These are phyloP conservation scores for Liopterus haemorrhoidalis DNA, from an alignment of 2,888 invertebrate species.

Conservation along the genomic window DNA sequence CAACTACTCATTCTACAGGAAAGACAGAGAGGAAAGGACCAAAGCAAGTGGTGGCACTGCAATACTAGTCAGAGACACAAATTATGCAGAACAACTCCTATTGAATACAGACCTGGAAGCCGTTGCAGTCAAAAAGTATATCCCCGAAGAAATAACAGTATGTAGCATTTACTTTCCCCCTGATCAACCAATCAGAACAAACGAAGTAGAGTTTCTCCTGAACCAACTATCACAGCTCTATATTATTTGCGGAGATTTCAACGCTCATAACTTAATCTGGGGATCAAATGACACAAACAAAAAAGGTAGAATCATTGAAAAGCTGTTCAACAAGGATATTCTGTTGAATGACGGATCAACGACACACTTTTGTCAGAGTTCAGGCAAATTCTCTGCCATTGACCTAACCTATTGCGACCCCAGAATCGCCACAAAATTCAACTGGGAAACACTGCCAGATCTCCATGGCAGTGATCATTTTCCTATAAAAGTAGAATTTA, in stretches of 20 bases:
- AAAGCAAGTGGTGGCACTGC: slow-evolving; percentile 23
- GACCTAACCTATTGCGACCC: slow-evolving; percentile 24
- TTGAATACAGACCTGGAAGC: slow-evolving; percentile 18
- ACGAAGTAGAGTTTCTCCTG: too few species aligned
- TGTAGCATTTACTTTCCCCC: slow-evolving; percentile 23
- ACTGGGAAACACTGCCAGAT: neutral
- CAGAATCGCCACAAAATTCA: slow-evolving; percentile 20
- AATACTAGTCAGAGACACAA: slow-evolving; percentile 16
- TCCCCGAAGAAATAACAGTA: slow-evolving; percentile 7
- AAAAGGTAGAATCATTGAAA: slow-evolving; percentile 25
- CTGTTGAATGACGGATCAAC: slow-evolving; percentile 13
- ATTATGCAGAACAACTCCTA: slow-evolving; percentile 6
- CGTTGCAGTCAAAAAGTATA: slow-evolving; percentile 9
- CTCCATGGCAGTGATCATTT: slow-evolving; percentile 28
- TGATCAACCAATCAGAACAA: too few species aligned
- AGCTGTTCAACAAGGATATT: slow-evolving; percentile 13
- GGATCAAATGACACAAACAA: slow-evolving; percentile 4
- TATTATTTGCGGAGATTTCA: neutral
- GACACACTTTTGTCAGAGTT: slow-evolving; percentile 25
- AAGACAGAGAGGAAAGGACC: slow-evolving; percentile 9
- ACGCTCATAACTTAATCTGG: slow-evolving; percentile 15
- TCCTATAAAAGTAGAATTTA: slow-evolving; percentile 25
- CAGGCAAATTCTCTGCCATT: slow-evolving; percentile 22
- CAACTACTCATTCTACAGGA: slow-evolving; percentile 13
- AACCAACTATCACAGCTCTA: too few species aligned